Base-by-base conservation (phyloP, 2,113 vertebrate genomes). In the Tachycineta bicolor region DNA sequence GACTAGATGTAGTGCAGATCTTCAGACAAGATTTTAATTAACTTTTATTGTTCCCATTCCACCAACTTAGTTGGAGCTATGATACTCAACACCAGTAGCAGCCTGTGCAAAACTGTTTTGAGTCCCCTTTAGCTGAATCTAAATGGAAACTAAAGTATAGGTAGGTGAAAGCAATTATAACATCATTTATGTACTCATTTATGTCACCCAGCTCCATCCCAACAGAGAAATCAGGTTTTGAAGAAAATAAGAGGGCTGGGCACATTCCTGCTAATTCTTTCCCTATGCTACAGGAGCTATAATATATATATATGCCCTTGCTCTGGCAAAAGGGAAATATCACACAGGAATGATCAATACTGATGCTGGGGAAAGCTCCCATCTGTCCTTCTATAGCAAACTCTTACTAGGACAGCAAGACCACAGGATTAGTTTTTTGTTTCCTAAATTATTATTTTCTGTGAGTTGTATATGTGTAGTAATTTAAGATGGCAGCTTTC, bases 401-500 rank as follows among this genome's bases (percentile, higher is more conserved):
- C 21, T 82, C 49, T 29, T 62, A 43, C 3, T 79, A 50, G 46
- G 46, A 50, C 22, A 87, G 67, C 50, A 73, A 78, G 19, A 85
- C 2, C 10, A 22, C 2, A 4, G 34, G 16, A 46, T 43, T 84
- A 2, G 15, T 44, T 39, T 56, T 56, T 64, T 92, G 34, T 67
- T 79, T 81, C 50, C 33, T 34, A 14, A 15, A 64, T 73, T 25
- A 47, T 65, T 88, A 58, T 91, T 90, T 93, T 69, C 67, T 62
- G 59, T 43, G 67, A 93, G 64, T 81, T 93, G 83, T 78, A 85
- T 76, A 77, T 67, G 37, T 69, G 37, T 79, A 82, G 44, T 90
- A 87, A 85, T 87, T 91, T 69, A 76, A 58, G 75, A 69, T 85
- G 82, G 87, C 94, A 92, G 79, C 55, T 92, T 79, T 83, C 88